phyloP scores from a whole-genome alignment of 2,113 vertebrate species.

The Mellivora capensis region DNA sequence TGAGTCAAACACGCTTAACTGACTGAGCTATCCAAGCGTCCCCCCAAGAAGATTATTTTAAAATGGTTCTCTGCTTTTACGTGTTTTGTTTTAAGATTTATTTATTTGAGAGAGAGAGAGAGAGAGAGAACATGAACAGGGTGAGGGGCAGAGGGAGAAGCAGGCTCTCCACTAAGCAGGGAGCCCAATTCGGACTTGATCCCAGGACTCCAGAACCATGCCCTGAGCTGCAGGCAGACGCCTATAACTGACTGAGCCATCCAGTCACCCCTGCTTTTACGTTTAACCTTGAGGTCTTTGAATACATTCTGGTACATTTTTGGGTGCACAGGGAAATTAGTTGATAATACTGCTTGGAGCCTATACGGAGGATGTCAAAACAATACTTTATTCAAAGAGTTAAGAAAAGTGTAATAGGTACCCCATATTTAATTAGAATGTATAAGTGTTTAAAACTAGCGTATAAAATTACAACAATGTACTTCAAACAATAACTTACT shows the following conservation, averaged over 20 bases:
- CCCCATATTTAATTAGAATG: not conserved
- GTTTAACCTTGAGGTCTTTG: conserved; percentile 25
- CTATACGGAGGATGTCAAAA: not conserved
- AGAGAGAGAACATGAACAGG: too few relatives aligned
- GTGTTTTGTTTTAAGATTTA: not conserved
- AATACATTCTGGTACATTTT: not conserved
- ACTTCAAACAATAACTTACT: conserved; percentile 27
- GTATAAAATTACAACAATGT: not conserved
- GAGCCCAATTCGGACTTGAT: too few relatives aligned
- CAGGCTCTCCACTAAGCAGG: too few relatives aligned
- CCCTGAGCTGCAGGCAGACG: too few relatives aligned
- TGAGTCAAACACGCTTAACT: too few relatives aligned
- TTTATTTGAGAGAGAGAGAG: too few relatives aligned
- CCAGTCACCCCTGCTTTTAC: not conserved
- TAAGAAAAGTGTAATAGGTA: not conserved
- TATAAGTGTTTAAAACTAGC: not conserved
- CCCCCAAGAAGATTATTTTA: not conserved
- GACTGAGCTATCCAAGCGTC: too few relatives aligned
- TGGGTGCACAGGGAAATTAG: not conserved
- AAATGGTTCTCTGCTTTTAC: not conserved
- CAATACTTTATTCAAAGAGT: not conserved
- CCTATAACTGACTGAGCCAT: too few relatives aligned
- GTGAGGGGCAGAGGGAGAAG: too few relatives aligned
- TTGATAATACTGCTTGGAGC: not conserved
- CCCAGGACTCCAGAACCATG: too few relatives aligned